These are phyloP conservation scores for Mycalesis mineus DNA, from an alignment of 2,888 invertebrate species.

Conservation along the genomic window DNA sequence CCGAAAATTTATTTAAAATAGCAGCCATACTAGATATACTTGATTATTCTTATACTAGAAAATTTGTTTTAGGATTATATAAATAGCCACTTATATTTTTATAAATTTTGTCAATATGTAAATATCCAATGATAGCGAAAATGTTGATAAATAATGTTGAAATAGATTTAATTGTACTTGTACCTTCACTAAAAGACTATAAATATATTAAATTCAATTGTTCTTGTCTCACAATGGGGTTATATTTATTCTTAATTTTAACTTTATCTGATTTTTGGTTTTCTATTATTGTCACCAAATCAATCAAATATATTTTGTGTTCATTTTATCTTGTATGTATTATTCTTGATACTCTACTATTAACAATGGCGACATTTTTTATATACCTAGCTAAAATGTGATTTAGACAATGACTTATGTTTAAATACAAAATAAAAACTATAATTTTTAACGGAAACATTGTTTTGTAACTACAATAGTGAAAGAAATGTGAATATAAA, in stretches of 20 bases:
- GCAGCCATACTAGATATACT: too few species aligned
- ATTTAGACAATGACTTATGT: slow-evolving; percentile 74
- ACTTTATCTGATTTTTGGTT: not conserved
- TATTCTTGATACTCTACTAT: not conserved
- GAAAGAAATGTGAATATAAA: slow-evolving; percentile 69
- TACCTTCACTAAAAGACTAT: too few species aligned
- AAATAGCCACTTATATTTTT: too few species aligned
- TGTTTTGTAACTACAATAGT: slow-evolving; percentile 75
- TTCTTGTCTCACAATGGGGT: too few species aligned
- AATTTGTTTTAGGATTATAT: too few species aligned
- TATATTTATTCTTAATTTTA: not conserved
- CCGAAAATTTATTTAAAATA: too few species aligned
- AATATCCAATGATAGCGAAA: too few species aligned
- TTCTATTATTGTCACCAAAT: not conserved
- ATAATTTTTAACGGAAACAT: slow-evolving; percentile 63
- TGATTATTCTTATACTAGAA: too few species aligned
- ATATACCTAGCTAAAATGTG: slow-evolving; percentile 22
- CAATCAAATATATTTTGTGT: not conserved
- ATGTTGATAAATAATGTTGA: too few species aligned
- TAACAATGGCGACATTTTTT: not conserved
- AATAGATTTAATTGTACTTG: too few species aligned
- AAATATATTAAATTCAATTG: too few species aligned
- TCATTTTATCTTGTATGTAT: not conserved
- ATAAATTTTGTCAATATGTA: too few species aligned
- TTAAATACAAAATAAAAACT: slow-evolving; percentile 66